A percentile compares a stretch with the other conserved stretches of the same genome.
Conservation (phyloP, 2,888 invertebrate genomes). For the Lasius fuliginosus region DNA sequence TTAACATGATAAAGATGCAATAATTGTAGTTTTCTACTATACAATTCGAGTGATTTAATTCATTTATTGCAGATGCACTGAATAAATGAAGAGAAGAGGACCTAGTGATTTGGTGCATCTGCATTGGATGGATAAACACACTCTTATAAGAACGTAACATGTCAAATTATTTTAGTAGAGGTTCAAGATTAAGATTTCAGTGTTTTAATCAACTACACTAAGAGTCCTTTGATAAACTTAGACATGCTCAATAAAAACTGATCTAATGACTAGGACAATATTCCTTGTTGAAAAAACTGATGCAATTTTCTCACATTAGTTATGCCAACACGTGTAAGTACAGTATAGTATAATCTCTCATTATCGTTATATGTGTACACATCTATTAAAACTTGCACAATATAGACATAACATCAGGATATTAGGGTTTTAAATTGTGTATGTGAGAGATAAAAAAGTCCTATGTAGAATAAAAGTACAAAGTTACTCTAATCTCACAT, state of each 20-base stretch:
- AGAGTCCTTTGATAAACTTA: not conserved
- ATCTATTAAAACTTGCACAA: not conserved
- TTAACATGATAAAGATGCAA: constrained; percentile 55
- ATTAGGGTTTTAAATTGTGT: not conserved
- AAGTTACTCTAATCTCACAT: not conserved
- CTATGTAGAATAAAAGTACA: not conserved
- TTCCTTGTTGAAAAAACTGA: not conserved
- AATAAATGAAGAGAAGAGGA: not conserved
- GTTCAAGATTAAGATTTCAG: constrained; percentile 68
- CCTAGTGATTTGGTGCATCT: not conserved
- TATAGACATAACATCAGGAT: not conserved
- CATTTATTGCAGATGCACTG: not conserved
- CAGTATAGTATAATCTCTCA: not conserved
- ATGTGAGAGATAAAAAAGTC: not conserved
- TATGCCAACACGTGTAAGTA: not conserved
- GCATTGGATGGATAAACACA: not conserved
- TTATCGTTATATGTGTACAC: not conserved
- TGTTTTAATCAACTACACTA: constrained; percentile 30
- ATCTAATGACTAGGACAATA: not conserved
- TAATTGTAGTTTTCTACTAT: constrained; percentile 46
- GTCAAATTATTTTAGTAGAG: constrained; percentile 43
- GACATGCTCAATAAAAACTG: not conserved
- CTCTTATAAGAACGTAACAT: constrained; percentile 56
- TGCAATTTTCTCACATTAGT: not conserved
- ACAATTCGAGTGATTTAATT: not conserved